Conservation (phyloP, 30 jellyfish, hydroid and myxozoan genomes). For the Cassiopea andromeda region DNA sequence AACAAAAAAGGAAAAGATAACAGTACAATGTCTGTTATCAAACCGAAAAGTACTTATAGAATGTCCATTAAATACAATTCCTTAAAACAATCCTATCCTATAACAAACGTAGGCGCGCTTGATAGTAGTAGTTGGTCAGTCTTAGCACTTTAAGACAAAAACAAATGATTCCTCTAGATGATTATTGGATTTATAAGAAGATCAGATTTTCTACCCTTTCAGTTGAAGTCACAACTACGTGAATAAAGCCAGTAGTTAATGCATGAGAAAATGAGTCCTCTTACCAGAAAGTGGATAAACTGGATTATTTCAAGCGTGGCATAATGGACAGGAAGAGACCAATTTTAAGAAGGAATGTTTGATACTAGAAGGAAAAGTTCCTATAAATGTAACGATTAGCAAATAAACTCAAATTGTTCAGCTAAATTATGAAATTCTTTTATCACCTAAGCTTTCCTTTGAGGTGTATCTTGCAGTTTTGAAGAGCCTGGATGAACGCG, state of each 20-base stretch:
- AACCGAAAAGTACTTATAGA: too few species aligned
- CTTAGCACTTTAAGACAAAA: too few species aligned
- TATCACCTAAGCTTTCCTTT: not conserved
- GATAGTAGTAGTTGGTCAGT: too few species aligned
- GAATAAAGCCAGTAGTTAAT: not conserved
- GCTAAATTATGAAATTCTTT: not conserved
- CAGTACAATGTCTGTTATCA: too few species aligned
- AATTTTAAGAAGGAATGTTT: not conserved
- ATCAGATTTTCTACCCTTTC: not conserved
- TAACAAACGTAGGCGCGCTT: too few species aligned
- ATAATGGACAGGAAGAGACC: not conserved
- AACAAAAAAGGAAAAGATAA: too few species aligned
- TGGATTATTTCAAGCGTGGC: not conserved
- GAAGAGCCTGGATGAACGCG: too few species aligned
- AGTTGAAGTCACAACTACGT: not conserved
- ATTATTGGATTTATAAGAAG: not conserved
- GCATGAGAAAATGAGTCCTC: too few species aligned
- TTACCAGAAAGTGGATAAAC: not conserved
- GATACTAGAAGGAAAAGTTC: not conserved
- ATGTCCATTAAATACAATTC: too few species aligned
- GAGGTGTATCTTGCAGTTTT: too few species aligned
- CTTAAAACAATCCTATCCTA: too few species aligned
- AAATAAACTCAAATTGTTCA: not conserved
- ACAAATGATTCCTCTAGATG: too few species aligned
- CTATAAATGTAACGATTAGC: not conserved